Evolutionary conservation across 2,113 vertebrate genomes (phyloP), one percentile per base, ranked within the genome.

Genomic region (Bujurquina vittata): DNA sequence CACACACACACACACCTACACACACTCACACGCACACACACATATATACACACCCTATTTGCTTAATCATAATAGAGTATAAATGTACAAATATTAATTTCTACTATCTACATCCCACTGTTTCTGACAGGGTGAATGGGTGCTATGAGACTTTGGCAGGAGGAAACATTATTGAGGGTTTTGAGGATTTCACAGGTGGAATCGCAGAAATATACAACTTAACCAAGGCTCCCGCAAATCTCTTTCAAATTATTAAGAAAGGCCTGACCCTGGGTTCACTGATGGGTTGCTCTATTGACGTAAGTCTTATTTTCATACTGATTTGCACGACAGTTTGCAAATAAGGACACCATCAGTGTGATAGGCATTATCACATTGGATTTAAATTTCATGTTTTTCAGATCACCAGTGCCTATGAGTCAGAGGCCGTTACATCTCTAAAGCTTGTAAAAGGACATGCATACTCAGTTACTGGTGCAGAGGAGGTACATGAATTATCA

Each of bases 181-280:
- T 99, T 0, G 98, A 98, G 91, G 98, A 99, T 92, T 99, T 99
- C 94, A 99, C 98, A 0, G 97, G 98, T 9, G 98, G 98, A 59
- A 97, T 99, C 18, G 95, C 97, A 0, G 98, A 99, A 88, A 96
- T 94, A 62, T 99, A 96, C 9, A 92, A 94, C 35, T 76, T 99
- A 61, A 92, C 88, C 9, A 79, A 89, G n/a, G 88, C 95, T 79
- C 94, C 94, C 10, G 43, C 84, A 3, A 82, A 94, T 1, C 91
- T 96, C 76, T 96, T 95, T 72, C 84, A 92, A 33, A 91, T 96
- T 57, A 93, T 96, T 9, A 31, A 73, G 72, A 94, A 81, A 73
- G 96, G 95, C 15, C 79, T 96, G 83, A 49, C 43, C 0, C 81
- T 87, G 62, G 95, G 95, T 5, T 95, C 96, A 10, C 91, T 96